Conservation (phyloP, 2,888 invertebrate species). For the Chymomyza amoena region DNA sequence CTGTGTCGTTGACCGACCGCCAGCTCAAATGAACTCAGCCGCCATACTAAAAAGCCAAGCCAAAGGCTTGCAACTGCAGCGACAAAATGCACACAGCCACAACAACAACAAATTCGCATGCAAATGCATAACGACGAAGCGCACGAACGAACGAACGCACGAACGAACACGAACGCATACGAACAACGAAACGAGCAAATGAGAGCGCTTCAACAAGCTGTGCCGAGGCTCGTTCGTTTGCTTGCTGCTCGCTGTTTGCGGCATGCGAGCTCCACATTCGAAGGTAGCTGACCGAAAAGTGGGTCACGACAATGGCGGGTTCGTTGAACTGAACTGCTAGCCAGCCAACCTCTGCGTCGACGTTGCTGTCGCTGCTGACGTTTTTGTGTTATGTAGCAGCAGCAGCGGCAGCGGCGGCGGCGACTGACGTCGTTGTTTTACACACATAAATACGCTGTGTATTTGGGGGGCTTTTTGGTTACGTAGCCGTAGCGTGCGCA, state of each 20-base stretch:
- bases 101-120: conserved; percentile 60
- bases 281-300: conserved; percentile 79
- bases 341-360: conserved; percentile 57
- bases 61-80: conserved; percentile 38
- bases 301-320: conserved; percentile 79
- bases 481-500: conserved; percentile 56
- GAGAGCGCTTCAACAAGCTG: conserved; percentile 3
- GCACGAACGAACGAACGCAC: conserved; percentile 30
- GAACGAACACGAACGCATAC: conserved; percentile 11
- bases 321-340: conserved; percentile 78
- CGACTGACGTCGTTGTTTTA: conserved; percentile 8
- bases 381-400: conserved; percentile 10
- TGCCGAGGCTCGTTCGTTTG: conserved; percentile 13
- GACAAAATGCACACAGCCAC: conserved; percentile 16
- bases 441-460: conserved; percentile 12
- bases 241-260: conserved; percentile 6
- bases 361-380: conserved; percentile 50
- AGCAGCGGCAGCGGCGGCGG: not conserved
- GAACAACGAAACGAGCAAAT: conserved; percentile 26
- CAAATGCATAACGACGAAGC: conserved; percentile 46
- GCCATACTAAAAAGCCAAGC: conserved; percentile 43
- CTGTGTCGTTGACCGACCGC: conserved; percentile 77
- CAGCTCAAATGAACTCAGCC: conserved; percentile 71
- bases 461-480: conserved; percentile 52
- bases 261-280: conserved; percentile 77